Evolutionary conservation across 1,140 invertebrate genomes (phyloP), one percentile per base, ranked within the genome.

Genomic region (Leptoteleia sp.): DNA sequence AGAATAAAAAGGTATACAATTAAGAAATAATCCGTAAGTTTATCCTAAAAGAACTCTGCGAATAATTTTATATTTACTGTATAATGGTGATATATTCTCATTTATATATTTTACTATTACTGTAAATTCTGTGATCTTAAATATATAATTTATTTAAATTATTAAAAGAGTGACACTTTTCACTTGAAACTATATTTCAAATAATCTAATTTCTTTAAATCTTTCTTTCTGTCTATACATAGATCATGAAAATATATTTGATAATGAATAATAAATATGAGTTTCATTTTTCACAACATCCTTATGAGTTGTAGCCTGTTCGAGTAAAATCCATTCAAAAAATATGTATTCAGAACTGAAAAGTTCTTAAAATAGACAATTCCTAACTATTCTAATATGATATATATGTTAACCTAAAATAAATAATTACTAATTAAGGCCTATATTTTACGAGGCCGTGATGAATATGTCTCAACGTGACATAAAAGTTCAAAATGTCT

Each of bases 311-410:
- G 5, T 42, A 54, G 38, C 22, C 35, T 7, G 27, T 8, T 7
- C 7, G 27, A 57, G 54, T 57, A 59, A 59, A 59, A 45, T 45
- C 16, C 29, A 59, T 16, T 59, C 55, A 59, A 59, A 59, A 59
- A 59, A 59, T 59, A 59, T 59, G 29, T 35, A 59, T 45, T 59
- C 27, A 7, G 11, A 45, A 59, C 27, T 4, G 11, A 33, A 29
- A 15, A 29, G 19, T 4, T 15, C 16, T 27, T 40, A 40, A 57
- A 43, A 42, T 42, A 42, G 16, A 40, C n/a, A 29, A 25, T 38
- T 37, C 17, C 17, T n/a, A 42, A 40, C 37, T 55, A 42, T 25
- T 16, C 31, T 55, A 55, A 62, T 8, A 8, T 29, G 6, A 29
- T 7, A 29, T 29, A 6, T 7, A 29, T 29, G 22, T 25, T 25